Base-by-base conservation (phyloP, 2,888 invertebrate genomes). In the Sphaerophoria taeniata region DNA sequence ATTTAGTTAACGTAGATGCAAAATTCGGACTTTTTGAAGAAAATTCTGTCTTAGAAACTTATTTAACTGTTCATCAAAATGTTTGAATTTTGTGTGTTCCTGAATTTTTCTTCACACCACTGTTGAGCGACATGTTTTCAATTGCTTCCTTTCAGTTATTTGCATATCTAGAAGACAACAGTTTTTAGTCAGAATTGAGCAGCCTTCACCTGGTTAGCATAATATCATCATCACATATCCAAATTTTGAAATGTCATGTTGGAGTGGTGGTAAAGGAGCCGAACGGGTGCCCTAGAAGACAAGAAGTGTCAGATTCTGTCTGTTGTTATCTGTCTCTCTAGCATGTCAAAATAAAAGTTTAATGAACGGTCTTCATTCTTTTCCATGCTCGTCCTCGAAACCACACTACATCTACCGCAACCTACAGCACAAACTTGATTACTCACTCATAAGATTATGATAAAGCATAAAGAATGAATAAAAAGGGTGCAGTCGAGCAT, bases 401-500 rank as follows among this genome's bases (percentile, higher is more conserved):
- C 47, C 5, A 12, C 72, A 53, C n/a, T 58, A 11, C 33, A 11
- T 39, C 55, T 9, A 43, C 43, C 43, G 12, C 43, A 9, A 39
- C 9, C 39, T 7, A 39, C 39, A 39, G 1, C 33, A 11, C 47
- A 53, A 72, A 72, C 39, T 69, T 75, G 80, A 84, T 84, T 84
- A 79, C 80, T 84, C 24, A 24, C 24, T 24, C 72, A 69, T 71
- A 72, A 80, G 80, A 84, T 84, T 67, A 84, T 53, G 61, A 84
- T 55, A 76, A 55, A 24, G 58, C 53, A 45, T 31, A 60, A 61
- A 43, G 43, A 63, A 63, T 34, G n/a, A 47, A 33, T 11, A 58
- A 53, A 60, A 65, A 63, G 76, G 81, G 81, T 77, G 81, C 85
- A 85, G 85, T 77, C 76, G 65, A 72, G 58, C 72, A 69, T 81